Percentiles rank a stretch among this genome's conserved stretches.
Conservation (phyloP, 1,140 invertebrate genomes). For the Stenopsyche tienmushanensis region DNA sequence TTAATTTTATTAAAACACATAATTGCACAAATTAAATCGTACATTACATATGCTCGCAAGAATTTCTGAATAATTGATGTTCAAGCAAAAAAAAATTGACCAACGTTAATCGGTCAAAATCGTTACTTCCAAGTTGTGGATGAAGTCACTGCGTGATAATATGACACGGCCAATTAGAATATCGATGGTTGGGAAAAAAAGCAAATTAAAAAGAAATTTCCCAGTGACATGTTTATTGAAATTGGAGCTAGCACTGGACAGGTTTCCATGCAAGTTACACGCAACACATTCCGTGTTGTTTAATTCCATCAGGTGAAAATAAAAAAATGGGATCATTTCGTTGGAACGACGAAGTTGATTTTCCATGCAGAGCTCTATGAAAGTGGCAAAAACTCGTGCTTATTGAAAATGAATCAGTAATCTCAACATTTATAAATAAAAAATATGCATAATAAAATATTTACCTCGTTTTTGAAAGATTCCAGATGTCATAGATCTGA, state of each 20-base stretch:
- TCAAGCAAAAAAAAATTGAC: neutral
- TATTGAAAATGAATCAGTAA: neutral
- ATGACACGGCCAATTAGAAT: too few relatives aligned
- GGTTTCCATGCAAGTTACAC: slow-evolving; percentile 17
- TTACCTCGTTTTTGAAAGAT: neutral
- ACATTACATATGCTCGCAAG: neutral
- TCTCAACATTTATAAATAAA: neutral
- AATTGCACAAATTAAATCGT: too few relatives aligned
- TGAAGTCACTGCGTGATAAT: too few relatives aligned
- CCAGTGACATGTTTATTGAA: neutral
- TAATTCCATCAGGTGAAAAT: too few relatives aligned
- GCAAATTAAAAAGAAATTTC: too few relatives aligned
- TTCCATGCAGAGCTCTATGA: too few relatives aligned
- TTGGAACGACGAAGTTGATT: too few relatives aligned
- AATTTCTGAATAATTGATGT: neutral
- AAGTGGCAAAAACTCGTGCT: too few relatives aligned
- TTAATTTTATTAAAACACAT: too few relatives aligned
- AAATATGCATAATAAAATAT: neutral
- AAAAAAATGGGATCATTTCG: too few relatives aligned
- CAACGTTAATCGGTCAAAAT: neutral
- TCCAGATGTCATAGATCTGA: neutral
- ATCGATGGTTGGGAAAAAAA: too few relatives aligned
- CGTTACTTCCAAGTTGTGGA: too few relatives aligned
- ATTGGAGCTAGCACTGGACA: slow-evolving; percentile 5
- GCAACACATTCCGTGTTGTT: slow-evolving; percentile 6